A percentile compares a stretch with the other conserved stretches of the same genome.
Evolutionary conservation across 2,888 invertebrate species (phyloP).

Genomic region (Diaperis boleti): DNA sequence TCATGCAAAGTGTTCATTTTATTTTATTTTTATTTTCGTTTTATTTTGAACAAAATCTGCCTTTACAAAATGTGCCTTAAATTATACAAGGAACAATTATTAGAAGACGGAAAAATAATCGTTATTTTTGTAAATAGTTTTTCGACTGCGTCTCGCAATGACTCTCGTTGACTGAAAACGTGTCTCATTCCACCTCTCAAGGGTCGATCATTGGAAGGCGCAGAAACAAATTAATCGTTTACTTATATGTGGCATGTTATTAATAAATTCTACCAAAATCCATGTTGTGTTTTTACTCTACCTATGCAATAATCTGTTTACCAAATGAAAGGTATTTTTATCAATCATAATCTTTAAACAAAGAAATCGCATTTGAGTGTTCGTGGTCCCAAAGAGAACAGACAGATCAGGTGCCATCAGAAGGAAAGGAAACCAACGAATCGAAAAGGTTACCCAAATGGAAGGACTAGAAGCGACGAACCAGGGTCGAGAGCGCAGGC

Average conservation of each 20-base stretch:
- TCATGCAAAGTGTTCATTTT: conserved; percentile 57
- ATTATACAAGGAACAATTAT: conserved; percentile 53
- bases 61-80: conserved; percentile 55
- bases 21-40: conserved; percentile 43
- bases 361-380: no score
- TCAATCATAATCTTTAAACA: no score
- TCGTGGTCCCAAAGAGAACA: no score
- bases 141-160: conserved; percentile 41
- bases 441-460: no score
- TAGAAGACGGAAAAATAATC: conserved; percentile 35
- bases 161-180: conserved; percentile 52
- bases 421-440: no score
- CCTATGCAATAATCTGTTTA: no score
- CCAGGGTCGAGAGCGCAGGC: no score
- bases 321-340: no score
- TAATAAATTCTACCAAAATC: conserved; percentile 41
- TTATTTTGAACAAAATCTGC: conserved; percentile 31
- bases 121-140: conserved; percentile 49
- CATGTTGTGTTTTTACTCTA: conserved; percentile 8
- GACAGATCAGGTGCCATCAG: no score
- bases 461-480: no score
- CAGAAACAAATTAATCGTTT: conserved; percentile 38
- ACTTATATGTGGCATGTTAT: conserved; percentile 44
- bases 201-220: conserved; percentile 21
- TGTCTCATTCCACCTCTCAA: conserved; percentile 63